phyloP scores from a whole-genome alignment of 1,140 invertebrate genomes.

The Lordiphosa stackelbergi region DNA sequence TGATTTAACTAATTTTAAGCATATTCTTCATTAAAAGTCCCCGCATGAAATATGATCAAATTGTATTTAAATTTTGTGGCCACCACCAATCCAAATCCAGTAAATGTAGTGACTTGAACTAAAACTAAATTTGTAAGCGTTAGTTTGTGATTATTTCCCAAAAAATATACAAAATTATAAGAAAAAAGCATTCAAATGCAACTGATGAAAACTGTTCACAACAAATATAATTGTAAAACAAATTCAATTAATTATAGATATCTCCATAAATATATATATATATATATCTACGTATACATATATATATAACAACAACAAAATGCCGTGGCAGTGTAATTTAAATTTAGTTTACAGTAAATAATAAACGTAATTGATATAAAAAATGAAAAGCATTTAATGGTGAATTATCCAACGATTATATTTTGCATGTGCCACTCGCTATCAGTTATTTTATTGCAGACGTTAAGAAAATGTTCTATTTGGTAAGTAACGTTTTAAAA shows the following conservation, averaged over 20 bases:
- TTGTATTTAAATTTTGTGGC: conserved; percentile 37
- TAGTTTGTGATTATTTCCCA: conserved; percentile 55
- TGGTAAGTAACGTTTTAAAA: too few relatives aligned
- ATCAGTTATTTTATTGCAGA: too few relatives aligned
- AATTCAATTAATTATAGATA: conserved; percentile 64
- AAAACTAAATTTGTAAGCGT: conserved; percentile 24
- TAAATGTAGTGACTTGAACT: conserved; percentile 35
- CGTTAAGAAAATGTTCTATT: too few relatives aligned
- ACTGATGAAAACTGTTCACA: conserved; percentile 59
- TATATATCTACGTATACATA: conserved; percentile 8
- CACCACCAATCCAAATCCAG: conserved; percentile 30
- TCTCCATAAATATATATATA: conserved; percentile 30
- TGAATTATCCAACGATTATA: too few relatives aligned
- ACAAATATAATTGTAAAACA: conserved; percentile 41
- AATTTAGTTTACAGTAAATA: conserved; percentile 60
- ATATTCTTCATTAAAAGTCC: not conserved
- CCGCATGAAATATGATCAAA: conserved; percentile 27
- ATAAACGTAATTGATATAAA: conserved; percentile 54
- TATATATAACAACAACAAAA: conserved; percentile 4
- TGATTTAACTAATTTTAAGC: conserved; percentile 69
- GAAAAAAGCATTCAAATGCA: conserved; percentile 21
- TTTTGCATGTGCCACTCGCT: too few relatives aligned
- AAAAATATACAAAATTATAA: conserved; percentile 23
- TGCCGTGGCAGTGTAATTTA: conserved; percentile 55
- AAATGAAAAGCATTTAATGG: too few relatives aligned